phyloP scores from a whole-genome alignment of 1,140 invertebrate species.

The Bombus vancouverensis region DNA sequence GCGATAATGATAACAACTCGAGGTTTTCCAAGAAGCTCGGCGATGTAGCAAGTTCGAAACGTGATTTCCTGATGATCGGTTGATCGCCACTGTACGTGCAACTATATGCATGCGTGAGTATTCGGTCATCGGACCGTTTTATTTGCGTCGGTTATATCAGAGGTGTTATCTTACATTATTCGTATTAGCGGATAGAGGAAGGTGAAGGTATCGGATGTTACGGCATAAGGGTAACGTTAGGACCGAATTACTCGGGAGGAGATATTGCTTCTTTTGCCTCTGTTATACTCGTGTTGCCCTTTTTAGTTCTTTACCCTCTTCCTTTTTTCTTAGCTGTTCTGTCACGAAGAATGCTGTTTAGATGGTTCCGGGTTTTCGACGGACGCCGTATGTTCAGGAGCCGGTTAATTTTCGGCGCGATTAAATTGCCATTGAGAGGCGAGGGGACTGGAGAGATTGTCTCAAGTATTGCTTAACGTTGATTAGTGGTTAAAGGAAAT shows the following conservation, averaged over 20 bases:
- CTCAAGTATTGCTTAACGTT: not conserved
- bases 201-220: constrained; percentile 69
- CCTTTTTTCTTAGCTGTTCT: not conserved
- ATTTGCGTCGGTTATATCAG: constrained; percentile 63
- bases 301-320: not conserved
- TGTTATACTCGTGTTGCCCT: not conserved
- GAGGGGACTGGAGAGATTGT: not conserved
- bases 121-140: constrained; percentile 60
- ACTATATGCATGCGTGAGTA: constrained; percentile 2
- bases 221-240: constrained; percentile 70
- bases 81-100: constrained; percentile 23
- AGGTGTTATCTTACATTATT: constrained; percentile 72
- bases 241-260: constrained; percentile 69
- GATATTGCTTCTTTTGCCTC: constrained; percentile 38
- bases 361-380: constrained; percentile 37
- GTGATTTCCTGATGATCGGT: not conserved
- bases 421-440: not conserved
- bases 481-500: not conserved
- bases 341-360: constrained; percentile 5
- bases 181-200: constrained; percentile 34
- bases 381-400: not conserved
- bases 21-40: not conserved
- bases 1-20: not conserved
- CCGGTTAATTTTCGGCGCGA: not conserved
- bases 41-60: not conserved